phyloP scores from a whole-genome alignment of 2,113 vertebrate species.

The Nipponia nippon region DNA sequence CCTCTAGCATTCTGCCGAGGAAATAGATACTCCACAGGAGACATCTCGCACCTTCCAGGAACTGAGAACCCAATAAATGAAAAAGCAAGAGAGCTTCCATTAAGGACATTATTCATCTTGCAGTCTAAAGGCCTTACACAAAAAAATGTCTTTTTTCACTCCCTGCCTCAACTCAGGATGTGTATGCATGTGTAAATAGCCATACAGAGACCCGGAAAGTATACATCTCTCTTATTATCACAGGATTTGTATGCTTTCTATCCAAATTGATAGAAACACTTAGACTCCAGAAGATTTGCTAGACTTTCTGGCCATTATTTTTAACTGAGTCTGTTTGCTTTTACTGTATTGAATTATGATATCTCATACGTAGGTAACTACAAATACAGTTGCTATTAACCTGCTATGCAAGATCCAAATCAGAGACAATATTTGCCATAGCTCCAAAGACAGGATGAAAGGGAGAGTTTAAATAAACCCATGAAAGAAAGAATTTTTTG shows the following conservation, averaged over 20 bases:
- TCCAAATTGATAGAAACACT: neutral
- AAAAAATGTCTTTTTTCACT: neutral
- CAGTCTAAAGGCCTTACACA: neutral
- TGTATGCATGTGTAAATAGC: neutral
- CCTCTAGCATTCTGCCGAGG: neutral
- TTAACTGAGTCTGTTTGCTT: neutral
- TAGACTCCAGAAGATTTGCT: neutral
- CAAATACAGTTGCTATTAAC: neutral
- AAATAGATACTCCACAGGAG: constrained; percentile 19
- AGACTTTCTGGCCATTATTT: neutral
- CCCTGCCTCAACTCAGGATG: neutral
- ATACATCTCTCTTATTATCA: neutral
- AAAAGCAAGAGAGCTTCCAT: neutral
- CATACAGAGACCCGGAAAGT: neutral
- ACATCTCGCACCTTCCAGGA: neutral
- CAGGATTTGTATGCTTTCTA: neutral
- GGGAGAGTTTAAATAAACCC: neutral
- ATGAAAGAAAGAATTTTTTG: accelerated
- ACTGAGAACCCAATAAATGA: neutral
- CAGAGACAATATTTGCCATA: neutral
- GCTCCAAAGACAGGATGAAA: neutral
- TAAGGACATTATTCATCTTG: neutral
- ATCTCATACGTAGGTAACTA: neutral
- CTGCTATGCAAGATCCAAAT: neutral
- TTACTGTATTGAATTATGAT: neutral